Conservation (phyloP, 2,888 invertebrate species). For the Baccha elongata region DNA sequence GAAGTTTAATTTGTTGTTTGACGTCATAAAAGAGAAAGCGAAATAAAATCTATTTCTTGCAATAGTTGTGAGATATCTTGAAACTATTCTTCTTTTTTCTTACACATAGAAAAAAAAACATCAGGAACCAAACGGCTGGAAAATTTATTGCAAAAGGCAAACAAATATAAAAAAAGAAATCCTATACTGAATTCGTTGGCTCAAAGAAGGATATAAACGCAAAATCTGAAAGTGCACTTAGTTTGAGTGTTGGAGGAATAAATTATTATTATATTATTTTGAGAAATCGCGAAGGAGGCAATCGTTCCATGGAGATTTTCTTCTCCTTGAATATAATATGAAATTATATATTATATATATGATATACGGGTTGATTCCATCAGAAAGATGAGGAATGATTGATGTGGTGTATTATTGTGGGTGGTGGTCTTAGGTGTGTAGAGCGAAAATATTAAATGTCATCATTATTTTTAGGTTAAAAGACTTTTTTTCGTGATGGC, state of each 20-base stretch:
- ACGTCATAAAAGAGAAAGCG: no score
- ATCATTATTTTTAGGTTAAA: slow-evolving; percentile 22
- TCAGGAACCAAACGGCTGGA: slow-evolving; percentile 18
- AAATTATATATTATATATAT: neutral
- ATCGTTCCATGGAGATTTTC: slow-evolving; percentile 11
- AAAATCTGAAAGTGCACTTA: slow-evolving; percentile 60
- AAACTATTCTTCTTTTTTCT: no score
- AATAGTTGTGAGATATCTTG: no score
- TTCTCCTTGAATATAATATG: neutral
- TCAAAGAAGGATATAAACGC: slow-evolving; percentile 30
- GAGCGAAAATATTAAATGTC: slow-evolving; percentile 11
- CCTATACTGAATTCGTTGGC: slow-evolving; percentile 21
- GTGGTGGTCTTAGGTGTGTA: neutral
- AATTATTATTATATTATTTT: slow-evolving; percentile 55
- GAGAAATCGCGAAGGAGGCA: neutral
- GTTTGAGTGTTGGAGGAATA: slow-evolving; percentile 42
- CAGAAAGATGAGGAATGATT: slow-evolving; percentile 20
- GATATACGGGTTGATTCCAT: slow-evolving; percentile 11
- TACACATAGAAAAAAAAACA: slow-evolving; percentile 2
- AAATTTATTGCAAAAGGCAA: slow-evolving; percentile 39
- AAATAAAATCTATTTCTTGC: no score
- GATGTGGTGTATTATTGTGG: slow-evolving; percentile 22
- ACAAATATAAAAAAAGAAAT: neutral
- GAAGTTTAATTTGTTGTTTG: no score
- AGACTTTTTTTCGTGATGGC: slow-evolving; percentile 6